These are phyloP conservation scores for Martes flavigula DNA, from an alignment of 2,797 vertebrate species.

Conservation along the genomic window DNA sequence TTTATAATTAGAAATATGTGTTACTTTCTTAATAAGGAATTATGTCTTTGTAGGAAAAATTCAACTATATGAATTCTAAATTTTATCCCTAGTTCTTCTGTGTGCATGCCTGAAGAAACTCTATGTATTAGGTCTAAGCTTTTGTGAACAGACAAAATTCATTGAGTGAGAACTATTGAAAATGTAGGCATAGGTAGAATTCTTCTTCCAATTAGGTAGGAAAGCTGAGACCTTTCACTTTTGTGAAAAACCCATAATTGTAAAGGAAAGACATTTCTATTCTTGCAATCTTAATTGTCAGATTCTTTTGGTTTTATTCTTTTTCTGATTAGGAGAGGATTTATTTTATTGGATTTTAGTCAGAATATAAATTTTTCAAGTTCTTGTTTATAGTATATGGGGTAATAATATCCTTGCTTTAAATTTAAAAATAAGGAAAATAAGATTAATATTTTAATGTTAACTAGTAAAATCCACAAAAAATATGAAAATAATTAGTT, in stretches of 20 bases:
- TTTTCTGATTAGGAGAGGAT: background rate
- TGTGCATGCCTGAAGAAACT: background rate
- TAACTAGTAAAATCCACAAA: background rate
- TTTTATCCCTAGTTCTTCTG: background rate
- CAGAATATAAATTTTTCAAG: conserved; percentile 29
- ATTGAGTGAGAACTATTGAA: background rate
- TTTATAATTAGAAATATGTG: conserved; percentile 18
- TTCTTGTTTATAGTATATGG: background rate
- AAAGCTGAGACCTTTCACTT: background rate
- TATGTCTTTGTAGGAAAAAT: background rate
- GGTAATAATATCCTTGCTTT: background rate
- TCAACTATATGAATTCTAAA: conserved; percentile 12
- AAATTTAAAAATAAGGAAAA: conserved; percentile 16
- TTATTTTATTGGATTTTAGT: conserved; percentile 54
- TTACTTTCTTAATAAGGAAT: background rate
- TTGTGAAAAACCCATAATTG: conserved; percentile 1
- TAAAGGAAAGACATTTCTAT: conserved; percentile 50
- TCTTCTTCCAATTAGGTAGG: background rate
- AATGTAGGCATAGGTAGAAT: background rate
- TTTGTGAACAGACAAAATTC: conserved; percentile 16
- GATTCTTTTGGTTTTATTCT: background rate
- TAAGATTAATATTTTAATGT: conserved; percentile 46
- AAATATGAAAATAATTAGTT: background rate
- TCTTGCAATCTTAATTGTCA: conserved; percentile 25
- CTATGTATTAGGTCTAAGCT: background rate